phyloP scores from a whole-genome alignment of 2,888 invertebrate genomes.

The Dromius quadrimaculatus region DNA sequence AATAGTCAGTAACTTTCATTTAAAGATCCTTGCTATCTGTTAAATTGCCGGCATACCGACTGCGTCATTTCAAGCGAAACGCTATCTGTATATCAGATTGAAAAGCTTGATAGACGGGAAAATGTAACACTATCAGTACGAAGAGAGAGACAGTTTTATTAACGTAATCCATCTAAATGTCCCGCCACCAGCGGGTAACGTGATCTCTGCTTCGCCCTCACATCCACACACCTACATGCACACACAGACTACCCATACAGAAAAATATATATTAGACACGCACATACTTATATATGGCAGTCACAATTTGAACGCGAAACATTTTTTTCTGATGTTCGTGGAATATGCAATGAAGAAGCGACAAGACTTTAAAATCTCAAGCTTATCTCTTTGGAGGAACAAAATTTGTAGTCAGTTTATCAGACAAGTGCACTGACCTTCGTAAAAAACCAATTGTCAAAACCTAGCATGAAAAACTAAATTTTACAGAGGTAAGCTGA shows the following conservation, averaged over 20 bases:
- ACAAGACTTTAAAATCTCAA: too few species aligned
- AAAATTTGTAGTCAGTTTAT: too few species aligned
- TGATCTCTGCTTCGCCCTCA: slow-evolving; percentile 19
- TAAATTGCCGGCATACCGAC: slow-evolving; percentile 10
- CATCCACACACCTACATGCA: background rate
- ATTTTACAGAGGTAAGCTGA: too few species aligned
- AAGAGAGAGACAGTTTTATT: slow-evolving; percentile 40
- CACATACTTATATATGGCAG: too few species aligned
- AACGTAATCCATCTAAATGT: slow-evolving; percentile 38
- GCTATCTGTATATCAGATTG: slow-evolving; percentile 25
- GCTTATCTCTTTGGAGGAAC: too few species aligned
- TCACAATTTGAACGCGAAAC: slow-evolving; percentile 3
- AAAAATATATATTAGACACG: too few species aligned
- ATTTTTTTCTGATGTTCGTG: slow-evolving; percentile 3
- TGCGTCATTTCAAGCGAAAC: slow-evolving; percentile 15
- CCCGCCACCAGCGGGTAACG: slow-evolving; percentile 23
- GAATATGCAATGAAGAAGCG: background rate
- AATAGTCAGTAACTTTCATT: too few species aligned
- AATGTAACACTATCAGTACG: slow-evolving; percentile 29
- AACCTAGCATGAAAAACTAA: too few species aligned
- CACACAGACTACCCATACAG: too few species aligned
- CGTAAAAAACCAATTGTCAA: too few species aligned
- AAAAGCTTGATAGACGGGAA: slow-evolving; percentile 33
- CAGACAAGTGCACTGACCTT: too few species aligned
- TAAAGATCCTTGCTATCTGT: too few species aligned